Evolutionary conservation across 1,140 invertebrate genomes (phyloP).

Genomic region (Ceratoteleas bidentatus): DNA sequence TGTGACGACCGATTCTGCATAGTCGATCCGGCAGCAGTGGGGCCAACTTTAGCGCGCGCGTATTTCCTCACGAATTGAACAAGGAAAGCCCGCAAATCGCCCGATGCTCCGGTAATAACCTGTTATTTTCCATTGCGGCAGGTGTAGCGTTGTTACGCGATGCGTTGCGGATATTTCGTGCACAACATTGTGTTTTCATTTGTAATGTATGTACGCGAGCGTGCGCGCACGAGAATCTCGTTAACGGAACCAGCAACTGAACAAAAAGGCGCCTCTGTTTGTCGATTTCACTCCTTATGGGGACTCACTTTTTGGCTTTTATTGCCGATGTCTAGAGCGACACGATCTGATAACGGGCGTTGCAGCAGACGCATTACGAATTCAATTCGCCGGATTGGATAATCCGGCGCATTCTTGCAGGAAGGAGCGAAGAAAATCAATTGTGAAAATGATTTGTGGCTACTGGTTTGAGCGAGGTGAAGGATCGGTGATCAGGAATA

Average conservation of each 20-base stretch:
- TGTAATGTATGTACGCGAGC: conserved; percentile 55
- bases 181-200: conserved; percentile 62
- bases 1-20: conserved; percentile 25
- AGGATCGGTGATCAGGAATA: no score
- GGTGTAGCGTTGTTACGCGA: conserved; percentile 64
- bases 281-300: conserved; percentile 66
- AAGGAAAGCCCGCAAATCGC: conserved; percentile 46
- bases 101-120: conserved; percentile 50
- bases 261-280: conserved; percentile 58
- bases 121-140: conserved; percentile 63
- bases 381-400: conserved; percentile 46
- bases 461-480: no score
- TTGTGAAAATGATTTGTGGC: not conserved
- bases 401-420: conserved; percentile 15
- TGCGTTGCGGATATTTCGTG: conserved; percentile 66
- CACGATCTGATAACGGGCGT: conserved; percentile 49
- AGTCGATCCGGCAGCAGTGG: conserved; percentile 6
- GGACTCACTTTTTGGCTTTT: conserved; percentile 63
- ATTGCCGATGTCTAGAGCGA: conserved; percentile 49
- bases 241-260: conserved; percentile 62
- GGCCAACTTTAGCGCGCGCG: conserved; percentile 9
- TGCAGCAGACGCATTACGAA: conserved; percentile 48
- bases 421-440: not conserved
- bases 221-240: conserved; percentile 60
- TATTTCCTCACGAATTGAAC: conserved; percentile 37